A percentile compares a stretch with the other conserved stretches of the same genome.
These are phyloP conservation scores for Drosophila neotestacea DNA, from an alignment of 2,888 invertebrate genomes.

Conservation along the genomic window DNA sequence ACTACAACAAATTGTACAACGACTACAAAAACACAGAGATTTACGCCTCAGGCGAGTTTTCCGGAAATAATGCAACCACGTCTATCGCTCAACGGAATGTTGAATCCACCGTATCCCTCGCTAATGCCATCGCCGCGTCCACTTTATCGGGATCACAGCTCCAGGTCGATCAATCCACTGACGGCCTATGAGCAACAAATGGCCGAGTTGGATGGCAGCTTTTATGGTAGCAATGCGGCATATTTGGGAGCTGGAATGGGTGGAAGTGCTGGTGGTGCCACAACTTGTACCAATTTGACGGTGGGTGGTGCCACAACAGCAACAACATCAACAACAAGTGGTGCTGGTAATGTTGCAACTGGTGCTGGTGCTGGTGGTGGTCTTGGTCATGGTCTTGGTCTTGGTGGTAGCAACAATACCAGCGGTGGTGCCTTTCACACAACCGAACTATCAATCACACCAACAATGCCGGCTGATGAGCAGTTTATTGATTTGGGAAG, in stretches of 20 bases:
- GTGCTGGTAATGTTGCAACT: conserved; percentile 28
- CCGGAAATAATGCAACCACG: conserved; percentile 84
- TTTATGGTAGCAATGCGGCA: conserved; percentile 76
- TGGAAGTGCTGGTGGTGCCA: conserved; percentile 61
- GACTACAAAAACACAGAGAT: conserved; percentile 42
- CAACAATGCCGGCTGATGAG: conserved; percentile 83
- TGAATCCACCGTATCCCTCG: conserved; percentile 82
- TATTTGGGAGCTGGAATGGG: conserved; percentile 72
- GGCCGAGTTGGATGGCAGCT: conserved; percentile 83
- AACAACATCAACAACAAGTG: neutral
- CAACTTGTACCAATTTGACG: conserved; percentile 68
- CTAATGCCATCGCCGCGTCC: conserved; percentile 84
- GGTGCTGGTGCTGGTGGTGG: conserved; percentile 28
- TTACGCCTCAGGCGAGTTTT: conserved; percentile 79
- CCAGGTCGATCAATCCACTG: conserved; percentile 84
- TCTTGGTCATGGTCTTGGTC: conserved; percentile 32
- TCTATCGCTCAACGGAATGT: conserved; percentile 83
- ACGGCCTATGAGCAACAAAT: conserved; percentile 82
- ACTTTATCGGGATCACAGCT: conserved; percentile 83
- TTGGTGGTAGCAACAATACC: conserved; percentile 12
- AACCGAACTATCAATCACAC: conserved; percentile 84
- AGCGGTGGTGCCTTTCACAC: conserved; percentile 78
- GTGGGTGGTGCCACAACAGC: conserved; percentile 50
- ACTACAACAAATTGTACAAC: conserved; percentile 12
- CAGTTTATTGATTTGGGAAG: conserved; percentile 84